phyloP scores from a whole-genome alignment of 2,888 invertebrate species.

The Paralinhomoeus sp. region DNA sequence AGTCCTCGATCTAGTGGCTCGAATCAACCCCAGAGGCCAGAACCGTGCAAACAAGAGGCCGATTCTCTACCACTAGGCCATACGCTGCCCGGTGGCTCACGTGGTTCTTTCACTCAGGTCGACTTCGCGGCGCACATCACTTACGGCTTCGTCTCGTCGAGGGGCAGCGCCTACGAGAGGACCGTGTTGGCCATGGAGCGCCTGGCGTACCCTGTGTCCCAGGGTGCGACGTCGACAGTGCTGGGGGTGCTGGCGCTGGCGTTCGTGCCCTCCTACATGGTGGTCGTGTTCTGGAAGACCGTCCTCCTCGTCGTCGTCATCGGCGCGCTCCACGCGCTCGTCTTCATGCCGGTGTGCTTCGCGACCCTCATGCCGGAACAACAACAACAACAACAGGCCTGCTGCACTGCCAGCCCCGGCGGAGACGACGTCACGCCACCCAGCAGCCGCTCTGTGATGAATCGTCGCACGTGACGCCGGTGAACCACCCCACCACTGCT shows the following conservation, averaged over 20 bases:
- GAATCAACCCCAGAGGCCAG: conserved; percentile 55
- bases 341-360: conserved; percentile 44
- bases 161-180: conserved; percentile 38
- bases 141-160: conserved; percentile 70
- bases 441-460: too few relatives aligned
- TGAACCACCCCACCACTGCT: too few relatives aligned
- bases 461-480: too few relatives aligned
- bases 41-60: too few relatives aligned
- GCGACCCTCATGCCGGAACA: neutral
- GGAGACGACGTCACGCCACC: too few relatives aligned
- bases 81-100: too few relatives aligned
- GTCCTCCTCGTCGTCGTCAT: conserved; percentile 74
- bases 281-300: conserved; percentile 80
- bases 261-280: conserved; percentile 68
- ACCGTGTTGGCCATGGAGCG: neutral
- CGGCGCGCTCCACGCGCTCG: conserved; percentile 68
- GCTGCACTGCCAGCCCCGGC: too few relatives aligned
- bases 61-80: too few relatives aligned
- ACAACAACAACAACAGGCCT: too few relatives aligned
- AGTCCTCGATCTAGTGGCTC: conserved; percentile 44
- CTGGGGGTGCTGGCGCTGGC: conserved; percentile 58
- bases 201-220: conserved; percentile 31
- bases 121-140: conserved; percentile 82
- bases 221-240: conserved; percentile 67
- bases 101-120: too few relatives aligned